Percentiles rank a stretch among this genome's conserved stretches.
phyloP scores from a whole-genome alignment of 1,140 invertebrate species.

The Drosophila lacteicornis region DNA sequence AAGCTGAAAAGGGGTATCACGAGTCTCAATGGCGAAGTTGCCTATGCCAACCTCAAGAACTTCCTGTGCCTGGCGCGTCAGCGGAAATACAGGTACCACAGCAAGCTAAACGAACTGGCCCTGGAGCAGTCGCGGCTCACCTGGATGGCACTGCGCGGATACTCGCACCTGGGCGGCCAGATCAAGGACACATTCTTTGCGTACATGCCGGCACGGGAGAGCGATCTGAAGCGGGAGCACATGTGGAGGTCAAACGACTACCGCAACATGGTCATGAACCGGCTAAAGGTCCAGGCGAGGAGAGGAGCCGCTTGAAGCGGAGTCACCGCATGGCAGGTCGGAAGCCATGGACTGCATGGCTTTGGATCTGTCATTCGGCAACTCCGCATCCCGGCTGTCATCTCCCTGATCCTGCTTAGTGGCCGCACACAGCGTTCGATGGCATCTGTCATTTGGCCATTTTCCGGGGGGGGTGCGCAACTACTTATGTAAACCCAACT shows the following conservation, averaged over 20 bases:
- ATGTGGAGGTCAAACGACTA: slow-evolving; percentile 26
- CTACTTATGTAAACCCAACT: slow-evolving; percentile 51
- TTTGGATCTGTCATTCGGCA: slow-evolving; percentile 5
- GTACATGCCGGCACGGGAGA: slow-evolving; percentile 65
- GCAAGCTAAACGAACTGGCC: slow-evolving; percentile 30
- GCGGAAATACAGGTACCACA: slow-evolving; percentile 6
- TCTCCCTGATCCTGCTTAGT: slow-evolving; percentile 37
- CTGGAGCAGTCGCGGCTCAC: slow-evolving; percentile 46
- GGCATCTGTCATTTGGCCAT: slow-evolving; percentile 27
- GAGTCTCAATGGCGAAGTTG: not conserved
- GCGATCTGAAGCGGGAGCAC: slow-evolving; percentile 38
- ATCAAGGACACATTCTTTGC: slow-evolving; percentile 62
- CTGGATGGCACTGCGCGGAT: slow-evolving; percentile 63
- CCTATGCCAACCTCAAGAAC: not conserved
- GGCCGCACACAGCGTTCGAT: slow-evolving; percentile 2
- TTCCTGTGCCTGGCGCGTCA: not conserved
- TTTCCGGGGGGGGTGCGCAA: not conserved
- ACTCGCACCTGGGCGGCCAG: slow-evolving; percentile 26
- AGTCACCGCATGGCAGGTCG: not conserved
- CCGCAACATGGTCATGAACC: slow-evolving; percentile 23
- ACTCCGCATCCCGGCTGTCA: not conserved
- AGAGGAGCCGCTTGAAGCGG: not conserved
- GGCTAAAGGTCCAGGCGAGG: not conserved
- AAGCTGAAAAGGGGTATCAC: not conserved
- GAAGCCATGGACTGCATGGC: not conserved